Evolutionary conservation across 2,888 invertebrate genomes (phyloP).

Genomic region (Melanophora roralis): DNA sequence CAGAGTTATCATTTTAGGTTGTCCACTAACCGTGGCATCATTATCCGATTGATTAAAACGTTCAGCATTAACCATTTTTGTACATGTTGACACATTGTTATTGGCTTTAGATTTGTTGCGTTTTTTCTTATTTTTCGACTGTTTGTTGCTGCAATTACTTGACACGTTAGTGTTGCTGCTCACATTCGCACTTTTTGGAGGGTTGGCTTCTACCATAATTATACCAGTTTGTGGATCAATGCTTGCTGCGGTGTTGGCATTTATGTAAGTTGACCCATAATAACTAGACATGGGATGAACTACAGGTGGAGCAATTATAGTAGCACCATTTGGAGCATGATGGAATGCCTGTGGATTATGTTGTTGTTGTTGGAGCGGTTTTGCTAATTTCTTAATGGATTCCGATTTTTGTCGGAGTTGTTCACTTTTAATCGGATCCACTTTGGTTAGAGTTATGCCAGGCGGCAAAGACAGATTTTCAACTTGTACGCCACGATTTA

Average conservation of each 20-base stretch:
- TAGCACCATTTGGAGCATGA: conserved; percentile 62
- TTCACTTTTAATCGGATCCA: conserved; percentile 79
- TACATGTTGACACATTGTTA: conserved; percentile 57
- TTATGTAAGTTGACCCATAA: conserved; percentile 65
- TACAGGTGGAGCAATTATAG: conserved; percentile 66
- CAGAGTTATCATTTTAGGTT: conserved; percentile 85
- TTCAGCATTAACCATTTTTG: conserved; percentile 30
- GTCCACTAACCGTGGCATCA: conserved; percentile 15
- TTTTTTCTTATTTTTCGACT: conserved; percentile 72
- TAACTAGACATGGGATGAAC: conserved; percentile 64
- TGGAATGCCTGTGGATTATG: conserved; percentile 62
- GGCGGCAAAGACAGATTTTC: conserved; percentile 84
- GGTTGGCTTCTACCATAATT: conserved; percentile 76
- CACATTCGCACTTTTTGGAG: conserved; percentile 45
- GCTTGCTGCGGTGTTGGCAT: conserved; percentile 62
- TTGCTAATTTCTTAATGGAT: conserved; percentile 74
- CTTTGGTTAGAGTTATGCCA: conserved; percentile 88
- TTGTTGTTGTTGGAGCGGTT: conserved; percentile 69
- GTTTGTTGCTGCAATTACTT: conserved; percentile 67
- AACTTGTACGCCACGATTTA: conserved; percentile 78
- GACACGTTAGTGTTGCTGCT: conserved; percentile 52
- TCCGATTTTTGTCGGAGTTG: conserved; percentile 75
- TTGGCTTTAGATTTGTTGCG: conserved; percentile 71
- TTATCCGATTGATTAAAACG: conserved; percentile 59
- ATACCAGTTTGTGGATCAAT: conserved; percentile 71